Percentiles rank a stretch among this genome's conserved stretches.
phyloP scores from a whole-genome alignment of 2,888 invertebrate genomes.

The Phaedon cochleariae region DNA sequence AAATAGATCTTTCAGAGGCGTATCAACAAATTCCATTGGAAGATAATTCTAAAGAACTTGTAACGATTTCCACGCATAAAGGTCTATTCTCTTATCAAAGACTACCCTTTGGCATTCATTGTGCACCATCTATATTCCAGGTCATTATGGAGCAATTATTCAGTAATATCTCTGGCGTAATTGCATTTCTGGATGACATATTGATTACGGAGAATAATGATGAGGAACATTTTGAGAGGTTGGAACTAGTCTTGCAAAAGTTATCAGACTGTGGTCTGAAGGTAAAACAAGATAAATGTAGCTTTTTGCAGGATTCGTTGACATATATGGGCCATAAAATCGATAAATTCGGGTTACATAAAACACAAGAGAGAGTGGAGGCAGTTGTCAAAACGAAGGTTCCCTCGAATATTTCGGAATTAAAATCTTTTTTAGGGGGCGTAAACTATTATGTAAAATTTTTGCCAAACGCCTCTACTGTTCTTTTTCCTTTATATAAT shows the following conservation, averaged over 20 bases:
- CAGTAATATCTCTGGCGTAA: not conserved
- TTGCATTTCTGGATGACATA: not conserved
- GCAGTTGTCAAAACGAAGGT: not conserved
- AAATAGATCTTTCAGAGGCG: too few relatives aligned
- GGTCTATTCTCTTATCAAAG: not conserved
- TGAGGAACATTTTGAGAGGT: not conserved
- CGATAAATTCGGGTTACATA: conserved; percentile 23
- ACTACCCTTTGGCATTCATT: too few relatives aligned
- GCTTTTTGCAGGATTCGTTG: conserved; percentile 13
- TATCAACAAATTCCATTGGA: too few relatives aligned
- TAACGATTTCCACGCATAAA: too few relatives aligned
- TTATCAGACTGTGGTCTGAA: not conserved
- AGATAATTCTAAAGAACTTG: too few relatives aligned
- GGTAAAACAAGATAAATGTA: conserved; percentile 3
- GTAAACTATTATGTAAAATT: conserved; percentile 24
- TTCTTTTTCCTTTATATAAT: conserved; percentile 18
- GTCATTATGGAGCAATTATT: conserved; percentile 2
- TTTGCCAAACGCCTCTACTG: conserved; percentile 9
- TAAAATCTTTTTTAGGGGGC: conserved; percentile 24
- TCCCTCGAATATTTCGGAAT: conserved; percentile 10
- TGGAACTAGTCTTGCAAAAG: not conserved
- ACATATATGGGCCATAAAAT: conserved; percentile 22
- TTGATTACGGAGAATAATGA: not conserved
- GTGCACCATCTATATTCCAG: too few relatives aligned
- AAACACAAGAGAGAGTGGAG: conserved; percentile 1